Percentiles rank a stretch among this genome's conserved stretches.
These are phyloP conservation scores for Automeris io DNA, from an alignment of 2,888 invertebrate species.

Conservation along the genomic window DNA sequence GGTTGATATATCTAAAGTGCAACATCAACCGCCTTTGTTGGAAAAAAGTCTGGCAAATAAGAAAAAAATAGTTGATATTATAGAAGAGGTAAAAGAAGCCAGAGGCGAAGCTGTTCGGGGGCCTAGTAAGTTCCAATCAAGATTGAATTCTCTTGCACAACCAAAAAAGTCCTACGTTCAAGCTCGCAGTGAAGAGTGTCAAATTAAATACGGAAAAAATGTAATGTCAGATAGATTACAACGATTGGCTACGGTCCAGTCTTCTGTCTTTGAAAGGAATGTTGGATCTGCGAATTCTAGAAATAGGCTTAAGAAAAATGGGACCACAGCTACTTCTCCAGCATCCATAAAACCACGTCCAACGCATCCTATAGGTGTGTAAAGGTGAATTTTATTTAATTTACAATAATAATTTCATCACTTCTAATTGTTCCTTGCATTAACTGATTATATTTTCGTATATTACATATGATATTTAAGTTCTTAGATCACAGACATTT, in stretches of 20 bases:
- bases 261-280: conserved; percentile 18
- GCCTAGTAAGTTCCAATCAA: conserved; percentile 43
- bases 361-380: conserved; percentile 55
- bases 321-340: conserved; percentile 17
- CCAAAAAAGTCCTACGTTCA: conserved; percentile 54
- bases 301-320: conserved; percentile 22
- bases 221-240: conserved; percentile 38
- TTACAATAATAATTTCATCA: not conserved
- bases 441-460: too few species aligned
- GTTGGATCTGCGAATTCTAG: conserved; percentile 13
- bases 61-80: conserved; percentile 47
- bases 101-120: conserved; percentile 67
- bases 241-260: conserved; percentile 24
- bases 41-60: conserved; percentile 30
- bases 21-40: conserved; percentile 16
- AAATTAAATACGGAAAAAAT: conserved; percentile 39
- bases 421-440: too few species aligned
- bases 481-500: too few species aligned
- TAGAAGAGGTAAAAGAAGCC: conserved; percentile 62
- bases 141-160: conserved; percentile 56
- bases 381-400: conserved; percentile 54
- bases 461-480: too few species aligned
- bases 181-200: conserved; percentile 48
- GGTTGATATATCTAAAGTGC: conserved; percentile 20
- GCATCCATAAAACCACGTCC: conserved; percentile 25